Percentiles rank a stretch among this genome's conserved stretches.
These are phyloP conservation scores for Mactromeris polynyma DNA, from an alignment of 2,888 invertebrate species.

Conservation along the genomic window DNA sequence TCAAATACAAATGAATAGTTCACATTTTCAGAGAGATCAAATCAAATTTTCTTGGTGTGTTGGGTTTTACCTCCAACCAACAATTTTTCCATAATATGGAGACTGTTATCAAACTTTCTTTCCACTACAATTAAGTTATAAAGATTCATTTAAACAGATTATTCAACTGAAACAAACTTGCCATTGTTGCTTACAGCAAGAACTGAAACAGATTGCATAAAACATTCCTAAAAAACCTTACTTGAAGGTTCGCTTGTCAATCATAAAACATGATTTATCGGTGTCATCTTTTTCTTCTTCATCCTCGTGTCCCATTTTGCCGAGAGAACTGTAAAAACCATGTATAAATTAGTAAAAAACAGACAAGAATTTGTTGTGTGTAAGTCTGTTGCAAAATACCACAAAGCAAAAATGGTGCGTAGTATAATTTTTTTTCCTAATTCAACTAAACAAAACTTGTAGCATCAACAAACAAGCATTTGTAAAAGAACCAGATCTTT, in stretches of 20 bases:
- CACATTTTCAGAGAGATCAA: background rate
- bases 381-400: too few relatives aligned
- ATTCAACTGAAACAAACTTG: background rate
- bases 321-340: slow-evolving; percentile 53
- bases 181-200: background rate
- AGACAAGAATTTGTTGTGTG: too few relatives aligned
- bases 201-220: background rate
- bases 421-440: too few relatives aligned
- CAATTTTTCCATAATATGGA: too few relatives aligned
- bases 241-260: slow-evolving; percentile 67
- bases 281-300: slow-evolving; percentile 58
- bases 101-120: too few relatives aligned
- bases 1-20: background rate
- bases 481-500: too few relatives aligned
- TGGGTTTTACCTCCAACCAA: too few relatives aligned
- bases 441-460: too few relatives aligned
- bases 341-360: too few relatives aligned
- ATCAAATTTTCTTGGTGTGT: background rate
- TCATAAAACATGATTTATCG: slow-evolving; percentile 38
- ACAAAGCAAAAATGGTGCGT: too few relatives aligned
- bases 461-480: too few relatives aligned
- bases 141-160: background rate
- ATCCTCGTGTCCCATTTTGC: slow-evolving; percentile 58
- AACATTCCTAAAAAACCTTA: slow-evolving; percentile 28
- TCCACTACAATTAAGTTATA: background rate